Percentiles rank a stretch among this genome's conserved stretches.
Evolutionary conservation across 30 jellyfish, hydroid and myxozoan genomes (phyloP).

Genomic region (Sanderia malayensis): DNA sequence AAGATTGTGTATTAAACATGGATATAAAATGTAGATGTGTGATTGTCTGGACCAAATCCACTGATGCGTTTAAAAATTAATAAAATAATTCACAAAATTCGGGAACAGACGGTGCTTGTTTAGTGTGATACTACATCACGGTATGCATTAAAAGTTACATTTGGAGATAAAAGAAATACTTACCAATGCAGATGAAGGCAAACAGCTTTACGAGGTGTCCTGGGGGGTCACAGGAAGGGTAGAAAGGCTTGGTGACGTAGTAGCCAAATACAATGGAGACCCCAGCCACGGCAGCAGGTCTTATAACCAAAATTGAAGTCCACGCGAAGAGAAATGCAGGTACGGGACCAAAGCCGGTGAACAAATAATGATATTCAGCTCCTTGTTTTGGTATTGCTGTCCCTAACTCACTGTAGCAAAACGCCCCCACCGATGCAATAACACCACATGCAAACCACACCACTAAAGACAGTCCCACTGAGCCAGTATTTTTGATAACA

Average conservation of each 20-base stretch:
- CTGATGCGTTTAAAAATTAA: too few species aligned
- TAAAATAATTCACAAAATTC: too few species aligned
- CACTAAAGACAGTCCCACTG: slow-evolving; percentile 71
- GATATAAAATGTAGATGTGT: too few species aligned
- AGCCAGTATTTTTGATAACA: slow-evolving; percentile 55
- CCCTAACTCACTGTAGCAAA: slow-evolving; percentile 84
- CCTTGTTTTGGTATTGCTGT: slow-evolving; percentile 73
- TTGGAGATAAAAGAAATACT: too few species aligned
- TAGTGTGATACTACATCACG: too few species aligned
- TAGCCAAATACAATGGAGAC: slow-evolving; percentile 64
- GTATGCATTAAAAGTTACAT: too few species aligned
- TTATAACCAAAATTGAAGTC: slow-evolving; percentile 72
- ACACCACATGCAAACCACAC: slow-evolving; percentile 81
- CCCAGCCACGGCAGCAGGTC: slow-evolving; percentile 80
- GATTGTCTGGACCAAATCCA: too few species aligned
- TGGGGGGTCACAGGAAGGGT: slow-evolving; percentile 59
- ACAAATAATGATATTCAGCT: slow-evolving; percentile 63
- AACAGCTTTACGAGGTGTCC: slow-evolving; percentile 12
- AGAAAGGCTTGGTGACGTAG: slow-evolving; percentile 70
- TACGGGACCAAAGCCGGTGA: slow-evolving; percentile 63
- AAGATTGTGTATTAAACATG: too few species aligned
- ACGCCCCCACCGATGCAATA: slow-evolving; percentile 69
- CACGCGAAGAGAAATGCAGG: slow-evolving; percentile 81
- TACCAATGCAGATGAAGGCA: slow-evolving; percentile 52
- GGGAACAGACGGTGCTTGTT: too few species aligned